phyloP scores from a whole-genome alignment of 1,140 invertebrate species.

The Euura lappo region DNA sequence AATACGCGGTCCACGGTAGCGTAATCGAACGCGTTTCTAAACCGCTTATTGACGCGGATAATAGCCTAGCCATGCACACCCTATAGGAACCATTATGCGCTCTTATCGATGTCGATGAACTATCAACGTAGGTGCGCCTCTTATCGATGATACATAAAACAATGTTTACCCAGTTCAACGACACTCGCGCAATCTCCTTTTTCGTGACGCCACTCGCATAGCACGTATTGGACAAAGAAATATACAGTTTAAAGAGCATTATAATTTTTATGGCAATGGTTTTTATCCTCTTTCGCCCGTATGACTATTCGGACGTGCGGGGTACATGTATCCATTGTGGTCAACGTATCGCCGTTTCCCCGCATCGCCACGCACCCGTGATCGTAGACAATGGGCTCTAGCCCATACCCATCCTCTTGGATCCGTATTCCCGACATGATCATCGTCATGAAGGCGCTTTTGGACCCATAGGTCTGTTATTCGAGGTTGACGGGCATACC shows the following conservation, averaged over 20 bases:
- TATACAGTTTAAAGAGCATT: no score
- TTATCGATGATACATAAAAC: constrained; percentile 8
- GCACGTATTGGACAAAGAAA: no score
- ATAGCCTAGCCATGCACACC: not conserved
- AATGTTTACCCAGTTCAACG: constrained; percentile 12
- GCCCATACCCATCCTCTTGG: not conserved
- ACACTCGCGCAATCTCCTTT: not conserved
- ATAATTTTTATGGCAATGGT: no score
- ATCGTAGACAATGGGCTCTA: constrained; percentile 1
- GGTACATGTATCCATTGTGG: constrained; percentile 8
- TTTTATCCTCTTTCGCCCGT: no score
- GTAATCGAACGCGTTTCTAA: not conserved
- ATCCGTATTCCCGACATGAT: not conserved
- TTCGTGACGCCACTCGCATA: no score
- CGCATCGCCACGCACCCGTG: constrained; percentile 16
- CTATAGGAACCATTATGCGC: not conserved
- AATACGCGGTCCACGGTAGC: not conserved
- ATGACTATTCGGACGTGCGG: not conserved
- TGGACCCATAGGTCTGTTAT: constrained; percentile 13
- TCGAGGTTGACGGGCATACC: constrained; percentile 48
- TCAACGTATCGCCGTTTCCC: constrained; percentile 16
- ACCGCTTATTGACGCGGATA: no score
- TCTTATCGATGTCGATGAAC: constrained; percentile 37
- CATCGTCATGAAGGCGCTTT: constrained; percentile 1
- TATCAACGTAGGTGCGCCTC: constrained; percentile 46